Conservation (phyloP, 2,888 invertebrate genomes). For the Alloscopus bannaensis region DNA sequence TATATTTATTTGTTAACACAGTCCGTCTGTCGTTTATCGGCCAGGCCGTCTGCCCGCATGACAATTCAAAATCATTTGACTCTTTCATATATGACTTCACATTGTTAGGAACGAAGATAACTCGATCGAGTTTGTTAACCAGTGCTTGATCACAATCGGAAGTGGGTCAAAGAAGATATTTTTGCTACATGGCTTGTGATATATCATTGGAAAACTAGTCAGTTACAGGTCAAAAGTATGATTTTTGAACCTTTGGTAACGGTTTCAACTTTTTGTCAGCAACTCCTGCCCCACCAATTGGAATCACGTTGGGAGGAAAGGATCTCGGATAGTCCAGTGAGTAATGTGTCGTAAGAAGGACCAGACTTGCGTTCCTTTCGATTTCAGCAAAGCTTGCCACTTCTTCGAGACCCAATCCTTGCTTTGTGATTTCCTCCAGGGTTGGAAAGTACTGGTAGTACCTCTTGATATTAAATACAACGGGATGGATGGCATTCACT, state of each 20-base stretch:
- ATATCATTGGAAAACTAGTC: too few species aligned
- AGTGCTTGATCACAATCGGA: too few species aligned
- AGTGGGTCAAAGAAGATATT: too few species aligned
- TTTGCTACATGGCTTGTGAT: too few species aligned
- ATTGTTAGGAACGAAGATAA: too few species aligned
- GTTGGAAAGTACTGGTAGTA: conserved; percentile 57
- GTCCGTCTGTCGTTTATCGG: too few species aligned
- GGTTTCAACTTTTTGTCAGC: conserved; percentile 4
- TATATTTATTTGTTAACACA: too few species aligned
- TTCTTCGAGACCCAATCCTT: conserved; percentile 36
- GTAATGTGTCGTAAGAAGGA: conserved; percentile 66
- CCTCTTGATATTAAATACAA: conserved; percentile 43
- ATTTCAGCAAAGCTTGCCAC: conserved; percentile 62
- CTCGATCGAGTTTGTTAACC: too few species aligned
- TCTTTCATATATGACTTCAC: too few species aligned
- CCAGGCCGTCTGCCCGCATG: too few species aligned
- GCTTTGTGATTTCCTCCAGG: conserved; percentile 53
- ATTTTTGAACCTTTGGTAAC: conserved; percentile 39
- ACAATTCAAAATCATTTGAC: too few species aligned
- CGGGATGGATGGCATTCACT: conserved; percentile 53
- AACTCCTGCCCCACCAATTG: conserved; percentile 41
- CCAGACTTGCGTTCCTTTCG: conserved; percentile 60
- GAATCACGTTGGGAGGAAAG: conserved; percentile 57
- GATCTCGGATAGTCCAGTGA: conserved; percentile 65
- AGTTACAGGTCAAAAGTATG: too few species aligned